Evolutionary conservation across 2,113 vertebrate genomes (phyloP).

Genomic region (Thalassarche chlororhynchos): DNA sequence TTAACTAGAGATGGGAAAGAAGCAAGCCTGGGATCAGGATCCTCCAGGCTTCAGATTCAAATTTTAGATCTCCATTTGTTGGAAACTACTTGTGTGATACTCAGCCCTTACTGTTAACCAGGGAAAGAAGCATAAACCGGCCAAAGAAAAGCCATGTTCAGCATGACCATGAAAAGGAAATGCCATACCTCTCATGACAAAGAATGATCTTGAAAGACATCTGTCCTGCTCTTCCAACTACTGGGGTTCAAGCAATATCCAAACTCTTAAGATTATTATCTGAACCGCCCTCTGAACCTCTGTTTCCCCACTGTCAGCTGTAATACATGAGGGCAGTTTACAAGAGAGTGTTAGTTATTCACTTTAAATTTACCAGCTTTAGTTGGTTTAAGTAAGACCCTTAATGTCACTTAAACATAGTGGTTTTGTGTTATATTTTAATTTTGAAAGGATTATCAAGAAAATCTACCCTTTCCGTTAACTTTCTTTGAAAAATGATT

Average conservation of each 20-base stretch:
- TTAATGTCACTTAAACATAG: constrained; percentile 72
- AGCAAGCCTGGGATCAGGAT: background rate
- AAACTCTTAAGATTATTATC: constrained; percentile 43
- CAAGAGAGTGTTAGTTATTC: constrained; percentile 33
- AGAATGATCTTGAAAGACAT: constrained; percentile 1
- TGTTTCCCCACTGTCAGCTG: constrained; percentile 60
- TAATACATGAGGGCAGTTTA: constrained; percentile 63
- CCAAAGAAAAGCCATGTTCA: background rate
- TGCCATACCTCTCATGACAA: background rate
- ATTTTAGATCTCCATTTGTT: background rate
- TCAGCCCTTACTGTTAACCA: background rate
- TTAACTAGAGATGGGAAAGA: background rate
- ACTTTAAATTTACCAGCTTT: constrained; percentile 68
- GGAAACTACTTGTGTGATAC: background rate
- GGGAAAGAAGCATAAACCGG: background rate
- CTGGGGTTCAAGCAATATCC: background rate
- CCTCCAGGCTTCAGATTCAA: background rate
- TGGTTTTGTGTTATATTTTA: constrained; percentile 67
- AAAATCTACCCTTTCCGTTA: constrained; percentile 75
- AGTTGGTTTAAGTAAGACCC: constrained; percentile 61
- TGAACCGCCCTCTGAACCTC: constrained; percentile 65
- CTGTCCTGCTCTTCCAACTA: background rate
- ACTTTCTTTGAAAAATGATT: constrained; percentile 73
- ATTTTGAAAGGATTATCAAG: constrained; percentile 80
- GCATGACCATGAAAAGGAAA: background rate